Evolutionary conservation across 2,797 vertebrate genomes (phyloP), one percentile per base, ranked within the genome.

Genomic region (Diceros bicornis): DNA sequence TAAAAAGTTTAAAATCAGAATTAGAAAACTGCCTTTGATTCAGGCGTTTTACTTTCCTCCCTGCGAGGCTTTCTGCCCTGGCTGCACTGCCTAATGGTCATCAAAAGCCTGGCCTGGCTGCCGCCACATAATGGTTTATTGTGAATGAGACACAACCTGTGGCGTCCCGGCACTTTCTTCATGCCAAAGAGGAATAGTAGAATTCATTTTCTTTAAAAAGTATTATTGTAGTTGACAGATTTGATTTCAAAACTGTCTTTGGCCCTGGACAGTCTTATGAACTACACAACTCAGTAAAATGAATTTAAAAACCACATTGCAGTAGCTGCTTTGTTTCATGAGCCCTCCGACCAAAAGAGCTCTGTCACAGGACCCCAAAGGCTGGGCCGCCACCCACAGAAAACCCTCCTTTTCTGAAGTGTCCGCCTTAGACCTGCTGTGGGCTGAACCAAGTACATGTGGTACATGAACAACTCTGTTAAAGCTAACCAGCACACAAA

Each of bases 21-120:
- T 91, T 69, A 27, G 94, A 29, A 97, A 97, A 97, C 94, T 91
- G 97, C 96, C 98, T 97, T 97, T 97, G 72, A 95, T n/a, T 84
- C 37, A 50, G 97, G 78, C 85, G 3, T 96, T 97, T 97, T 89
- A 71, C 97, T 98, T 97, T 94, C 87, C 95, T 89, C 59, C 2
- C 61, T 78, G 23, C 20, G 41, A 50, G 96, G 57, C 94, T 74
- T 87, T 89, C 4, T 91, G 96, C 55, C 94, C 89, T 52, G 79
- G 95, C 96, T 85, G 1, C 41, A 89, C 71, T 37, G 62, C 47
- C 95, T 59, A 41, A 89, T 9, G 71, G 20, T 94, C 98, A 91
- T 95, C 81, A 77, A 55, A 95, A 78, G 81, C 87, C 47, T 89
- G 83, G 96, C 37, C 1, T 14, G 52, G 93, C 96, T 89, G 92